Evolutionary conservation across 2,888 invertebrate species (phyloP), one percentile per base, ranked within the genome.

Genomic region (Cephonodes hylas): DNA sequence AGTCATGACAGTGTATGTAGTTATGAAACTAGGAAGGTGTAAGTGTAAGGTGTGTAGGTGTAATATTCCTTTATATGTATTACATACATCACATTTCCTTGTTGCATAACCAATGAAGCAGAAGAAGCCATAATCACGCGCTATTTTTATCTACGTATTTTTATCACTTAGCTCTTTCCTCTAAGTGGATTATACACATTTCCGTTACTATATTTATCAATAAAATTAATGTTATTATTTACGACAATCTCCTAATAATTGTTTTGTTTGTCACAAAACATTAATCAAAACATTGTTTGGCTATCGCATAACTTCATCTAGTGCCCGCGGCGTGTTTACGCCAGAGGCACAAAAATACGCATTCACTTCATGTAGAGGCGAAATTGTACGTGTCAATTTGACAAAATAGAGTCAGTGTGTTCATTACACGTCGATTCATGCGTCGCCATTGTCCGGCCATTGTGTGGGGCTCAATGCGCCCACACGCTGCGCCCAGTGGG

Each of bases 401-500:
- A 74, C 69, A 72, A 67, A 71, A 70, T 68, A 67, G 61, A 64
- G 53, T 62, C 68, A 63, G 71, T 69, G 77, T 79, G 81, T 76
- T 84, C 84, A 85, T 85, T 85, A 83, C 81, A 81, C 71, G 81
- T 80, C 81, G 75, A 80, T 84, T 85, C 85, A 81, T 82, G 81
- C 75, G 74, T 70, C 71, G 71, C 80, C 72, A 68, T 75, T 74
- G 76, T 74, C 64, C 62, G 20, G 62, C n/a, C 38, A 42, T 61
- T 59, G 63, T 62, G 63, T 20, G 45, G 38, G 48, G 60, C 45
- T 68, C 69, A 69, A 70, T 64, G 75, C 70, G 74, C 70, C 78
- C 83, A 74, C 85, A 77, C 80, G 81, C 84, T 77, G 86, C 22
- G 85, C 80, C 62, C 85, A 72, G 79, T 76, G 77, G 81, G 84